Conservation (phyloP, 2,113 vertebrate genomes). For the Helogale parvula region DNA sequence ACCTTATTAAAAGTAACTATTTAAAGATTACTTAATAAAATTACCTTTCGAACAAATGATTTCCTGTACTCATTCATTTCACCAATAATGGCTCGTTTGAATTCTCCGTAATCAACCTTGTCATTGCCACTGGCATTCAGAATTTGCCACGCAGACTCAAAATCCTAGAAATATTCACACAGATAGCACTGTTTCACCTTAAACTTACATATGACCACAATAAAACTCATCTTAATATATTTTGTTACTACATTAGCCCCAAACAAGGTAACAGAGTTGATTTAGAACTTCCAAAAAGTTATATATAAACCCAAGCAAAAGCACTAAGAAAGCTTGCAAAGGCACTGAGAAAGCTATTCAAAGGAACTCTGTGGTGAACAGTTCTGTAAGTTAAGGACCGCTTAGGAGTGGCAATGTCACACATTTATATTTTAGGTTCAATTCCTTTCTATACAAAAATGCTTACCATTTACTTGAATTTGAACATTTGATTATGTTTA, state of each 20-base stretch:
- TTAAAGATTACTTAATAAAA: conserved; percentile 54
- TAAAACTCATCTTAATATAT: background rate
- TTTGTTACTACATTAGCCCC: background rate
- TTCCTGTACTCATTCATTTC: conserved; percentile 92
- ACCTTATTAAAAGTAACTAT: background rate
- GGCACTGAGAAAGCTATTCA: background rate
- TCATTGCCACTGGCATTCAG: conserved; percentile 74
- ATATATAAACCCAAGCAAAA: background rate
- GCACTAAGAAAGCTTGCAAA: background rate
- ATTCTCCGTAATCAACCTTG: conserved; percentile 83
- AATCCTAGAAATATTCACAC: conserved; percentile 82
- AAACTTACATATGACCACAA: background rate
- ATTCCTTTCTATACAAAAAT: background rate
- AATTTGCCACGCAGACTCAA: conserved; percentile 86
- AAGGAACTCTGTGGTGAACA: background rate
- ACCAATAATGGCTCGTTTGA: conserved; percentile 85
- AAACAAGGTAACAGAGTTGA: background rate
- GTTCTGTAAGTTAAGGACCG: background rate
- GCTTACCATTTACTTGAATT: background rate
- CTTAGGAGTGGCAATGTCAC: background rate
- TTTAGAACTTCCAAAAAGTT: background rate
- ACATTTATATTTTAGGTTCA: background rate
- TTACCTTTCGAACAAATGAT: conserved; percentile 89
- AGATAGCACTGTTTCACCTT: background rate
- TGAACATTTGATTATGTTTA: background rate